phyloP scores from a whole-genome alignment of 30 jellyfish, hydroid and myxozoan genomes.

The Pseudorhiza aurosa region DNA sequence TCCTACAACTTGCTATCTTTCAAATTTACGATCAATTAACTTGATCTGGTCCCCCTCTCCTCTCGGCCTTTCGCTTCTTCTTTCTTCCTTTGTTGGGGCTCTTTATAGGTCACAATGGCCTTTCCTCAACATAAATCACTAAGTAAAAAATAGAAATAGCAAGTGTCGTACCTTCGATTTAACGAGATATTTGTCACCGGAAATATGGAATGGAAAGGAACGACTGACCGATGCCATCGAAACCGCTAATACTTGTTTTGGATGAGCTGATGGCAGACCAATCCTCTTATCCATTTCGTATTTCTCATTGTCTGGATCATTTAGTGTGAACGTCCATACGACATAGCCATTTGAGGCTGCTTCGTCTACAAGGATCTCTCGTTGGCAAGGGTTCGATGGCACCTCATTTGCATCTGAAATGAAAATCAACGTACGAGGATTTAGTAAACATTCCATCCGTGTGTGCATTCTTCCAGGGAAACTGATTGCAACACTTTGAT shows the following conservation, averaged over 20 bases:
- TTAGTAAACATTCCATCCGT: too few relatives aligned
- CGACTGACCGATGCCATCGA: constrained; percentile 9
- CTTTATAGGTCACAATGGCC: too few relatives aligned
- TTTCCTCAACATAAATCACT: too few relatives aligned
- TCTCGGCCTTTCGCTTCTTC: too few relatives aligned
- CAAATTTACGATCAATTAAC: too few relatives aligned
- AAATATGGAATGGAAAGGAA: constrained; percentile 40
- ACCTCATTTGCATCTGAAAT: constrained; percentile 54
- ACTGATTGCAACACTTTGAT: too few relatives aligned
- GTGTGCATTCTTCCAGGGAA: too few relatives aligned
- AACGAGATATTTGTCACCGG: constrained; percentile 39
- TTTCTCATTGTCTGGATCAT: constrained; percentile 77
- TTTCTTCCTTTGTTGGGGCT: too few relatives aligned
- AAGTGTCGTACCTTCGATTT: constrained; percentile 37
- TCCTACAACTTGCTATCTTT: too few relatives aligned
- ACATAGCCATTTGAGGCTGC: constrained; percentile 52
- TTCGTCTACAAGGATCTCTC: constrained; percentile 41
- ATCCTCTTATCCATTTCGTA: constrained; percentile 24
- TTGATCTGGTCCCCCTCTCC: too few relatives aligned
- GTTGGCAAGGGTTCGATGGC: constrained; percentile 61
- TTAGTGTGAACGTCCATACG: constrained; percentile 40
- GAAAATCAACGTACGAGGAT: background rate
- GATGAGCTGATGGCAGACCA: constrained; percentile 18
- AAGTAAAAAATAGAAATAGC: background rate
- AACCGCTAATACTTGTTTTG: constrained; percentile 26